Evolutionary conservation across 2,888 invertebrate species (phyloP).

Genomic region (Cordylochernes scorpioides): DNA sequence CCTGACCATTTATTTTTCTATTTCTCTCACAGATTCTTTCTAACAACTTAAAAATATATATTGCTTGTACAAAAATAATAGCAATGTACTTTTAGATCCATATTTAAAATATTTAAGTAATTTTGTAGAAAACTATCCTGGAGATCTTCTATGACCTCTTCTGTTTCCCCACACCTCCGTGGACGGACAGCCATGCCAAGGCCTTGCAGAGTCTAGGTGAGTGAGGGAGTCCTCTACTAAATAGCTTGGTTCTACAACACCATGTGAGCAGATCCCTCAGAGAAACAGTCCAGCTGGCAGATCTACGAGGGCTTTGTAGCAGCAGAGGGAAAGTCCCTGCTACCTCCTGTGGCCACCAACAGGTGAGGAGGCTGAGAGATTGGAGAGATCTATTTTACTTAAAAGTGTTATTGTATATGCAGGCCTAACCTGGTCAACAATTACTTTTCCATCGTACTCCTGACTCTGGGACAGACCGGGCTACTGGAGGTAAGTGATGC

Average conservation of each 20-base stretch:
- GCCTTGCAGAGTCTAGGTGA: slow-evolving; percentile 47
- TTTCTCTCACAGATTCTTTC: too few species aligned
- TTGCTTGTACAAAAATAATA: too few species aligned
- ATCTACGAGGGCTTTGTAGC: slow-evolving; percentile 81
- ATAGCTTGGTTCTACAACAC: too few species aligned
- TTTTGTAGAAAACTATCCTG: slow-evolving; percentile 53
- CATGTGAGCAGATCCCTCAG: too few species aligned
- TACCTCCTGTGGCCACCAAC: slow-evolving; percentile 54
- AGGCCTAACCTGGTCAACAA: slow-evolving; percentile 73
- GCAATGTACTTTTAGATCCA: not conserved
- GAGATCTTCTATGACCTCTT: slow-evolving; percentile 72
- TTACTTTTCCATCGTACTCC: slow-evolving; percentile 60
- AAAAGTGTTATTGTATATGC: slow-evolving; percentile 14
- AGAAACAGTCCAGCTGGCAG: slow-evolving; percentile 49
- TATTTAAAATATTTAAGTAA: not conserved
- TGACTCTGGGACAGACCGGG: slow-evolving; percentile 60
- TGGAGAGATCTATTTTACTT: not conserved
- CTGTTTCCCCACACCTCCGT: slow-evolving; percentile 53
- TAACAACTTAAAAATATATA: too few species aligned
- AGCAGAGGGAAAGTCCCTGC: slow-evolving; percentile 54
- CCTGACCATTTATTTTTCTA: too few species aligned
- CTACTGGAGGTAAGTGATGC: slow-evolving; percentile 33
- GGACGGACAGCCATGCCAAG: slow-evolving; percentile 71
- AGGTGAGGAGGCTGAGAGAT: slow-evolving; percentile 18
- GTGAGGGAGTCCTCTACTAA: too few species aligned